Evolutionary conservation across 2,113 vertebrate genomes (phyloP), one percentile per base, ranked within the genome.

Genomic region (Octodon degus): DNA sequence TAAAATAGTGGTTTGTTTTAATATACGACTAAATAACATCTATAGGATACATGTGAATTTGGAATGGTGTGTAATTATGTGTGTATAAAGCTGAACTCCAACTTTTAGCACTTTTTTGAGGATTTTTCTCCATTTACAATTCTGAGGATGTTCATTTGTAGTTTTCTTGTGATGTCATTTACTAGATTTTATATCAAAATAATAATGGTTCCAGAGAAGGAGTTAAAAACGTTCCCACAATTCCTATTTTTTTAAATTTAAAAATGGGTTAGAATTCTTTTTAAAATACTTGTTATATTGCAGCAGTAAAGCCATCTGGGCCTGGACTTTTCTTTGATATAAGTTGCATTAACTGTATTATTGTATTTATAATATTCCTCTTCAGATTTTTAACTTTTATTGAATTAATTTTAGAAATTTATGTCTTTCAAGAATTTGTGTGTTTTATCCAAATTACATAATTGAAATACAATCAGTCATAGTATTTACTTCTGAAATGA

Each of bases 91-190:
- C 14, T 77, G 13, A 68, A 82, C 12, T 89, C 30, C 16, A 32
- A 60, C 94, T 89, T 10, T n/a, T 55, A 68, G 20, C 58, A 43
- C 86, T 91, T 93, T 93, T 91, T 19, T 81, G 16, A 72, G 43
- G 32, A 2, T 6, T 58, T 67, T 58, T 79, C 30, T 67, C 10
- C 5, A 30, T 43, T 11, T 55, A 62, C 47, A 47, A 70, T 55
- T 70, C 32, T 83, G 62, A 14, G 74, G 65, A 30, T 88, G 43
- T 37, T 79, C 20, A 37, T 62, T 32, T 43, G 5, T 43, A 20
- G 30, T 79, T 91, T 88, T 17, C n/a, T 67, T 79, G 11, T 24
- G 10, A 47, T 88, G 7, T 84, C 14, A 77, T 93, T 37, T 7
- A 50, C 27, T 94, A 40, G 32, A 2, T 77, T 86, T 90, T 65